These are phyloP conservation scores for Aplochiton taeniatus DNA, from an alignment of 2,797 vertebrate species.

Conservation along the genomic window DNA sequence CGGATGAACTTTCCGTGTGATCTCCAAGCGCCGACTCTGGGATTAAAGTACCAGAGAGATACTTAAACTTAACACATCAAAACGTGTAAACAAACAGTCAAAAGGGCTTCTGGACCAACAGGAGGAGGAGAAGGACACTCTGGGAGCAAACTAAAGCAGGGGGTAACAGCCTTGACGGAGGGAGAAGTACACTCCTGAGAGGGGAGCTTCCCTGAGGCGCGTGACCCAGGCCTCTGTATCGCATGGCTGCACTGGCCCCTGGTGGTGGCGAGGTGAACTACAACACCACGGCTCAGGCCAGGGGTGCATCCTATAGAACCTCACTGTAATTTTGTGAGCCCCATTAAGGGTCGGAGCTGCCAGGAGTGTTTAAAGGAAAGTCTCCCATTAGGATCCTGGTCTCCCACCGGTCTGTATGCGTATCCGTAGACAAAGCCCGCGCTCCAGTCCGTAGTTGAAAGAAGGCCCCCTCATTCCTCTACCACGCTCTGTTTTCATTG, in stretches of 20 bases:
- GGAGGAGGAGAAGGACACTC: not conserved
- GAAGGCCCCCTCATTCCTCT: conserved; percentile 11
- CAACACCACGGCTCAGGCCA: not conserved
- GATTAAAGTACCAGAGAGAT: not conserved
- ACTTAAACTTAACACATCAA: not conserved
- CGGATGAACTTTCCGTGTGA: conserved; percentile 17
- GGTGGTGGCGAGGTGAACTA: conserved; percentile 38
- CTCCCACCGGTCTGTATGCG: not conserved
- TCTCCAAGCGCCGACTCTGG: not conserved
- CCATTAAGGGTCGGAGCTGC: not conserved
- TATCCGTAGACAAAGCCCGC: too few relatives aligned
- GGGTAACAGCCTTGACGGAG: not conserved
- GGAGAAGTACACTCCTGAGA: conserved; percentile 1
- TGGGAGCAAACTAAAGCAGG: not conserved
- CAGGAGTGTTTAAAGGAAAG: too few relatives aligned
- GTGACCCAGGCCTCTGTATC: too few relatives aligned
- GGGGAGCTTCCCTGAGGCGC: too few relatives aligned
- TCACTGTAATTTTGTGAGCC: not conserved
- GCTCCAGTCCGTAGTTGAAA: not conserved
- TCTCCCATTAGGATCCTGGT: not conserved
- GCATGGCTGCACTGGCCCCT: conserved; percentile 62
- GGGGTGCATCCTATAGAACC: not conserved
- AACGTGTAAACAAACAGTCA: conserved; percentile 3
- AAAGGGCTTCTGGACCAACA: not conserved
- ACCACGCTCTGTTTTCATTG: conserved; percentile 3